Conservation (phyloP, 92 coral and sea anemone genomes). For the Parazoanthus atlanticus region DNA sequence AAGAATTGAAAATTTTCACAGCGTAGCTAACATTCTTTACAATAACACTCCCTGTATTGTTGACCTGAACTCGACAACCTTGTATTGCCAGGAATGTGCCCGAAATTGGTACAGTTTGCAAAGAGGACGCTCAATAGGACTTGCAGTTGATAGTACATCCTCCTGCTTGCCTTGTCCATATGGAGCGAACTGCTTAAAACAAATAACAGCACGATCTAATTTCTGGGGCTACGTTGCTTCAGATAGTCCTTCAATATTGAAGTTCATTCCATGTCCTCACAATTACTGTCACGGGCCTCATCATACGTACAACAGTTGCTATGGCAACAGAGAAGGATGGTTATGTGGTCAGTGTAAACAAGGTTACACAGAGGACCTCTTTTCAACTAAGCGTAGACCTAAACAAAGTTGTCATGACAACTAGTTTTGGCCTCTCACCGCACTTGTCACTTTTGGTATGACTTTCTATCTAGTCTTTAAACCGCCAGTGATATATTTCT, state of each 20-base stretch:
- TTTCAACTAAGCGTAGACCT: slow-evolving; percentile 51
- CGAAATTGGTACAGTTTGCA: slow-evolving; percentile 51
- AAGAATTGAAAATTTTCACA: background rate
- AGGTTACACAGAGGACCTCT: slow-evolving; percentile 53
- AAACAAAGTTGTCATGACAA: slow-evolving; percentile 45
- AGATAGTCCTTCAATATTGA: slow-evolving; percentile 6
- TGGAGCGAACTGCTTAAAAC: slow-evolving; percentile 56
- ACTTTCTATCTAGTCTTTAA: slow-evolving; percentile 50
- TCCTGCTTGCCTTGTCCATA: slow-evolving; percentile 68
- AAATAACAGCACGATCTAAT: slow-evolving; percentile 46
- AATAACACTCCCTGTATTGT: background rate
- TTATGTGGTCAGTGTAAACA: slow-evolving; percentile 65
- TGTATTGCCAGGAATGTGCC: slow-evolving; percentile 52
- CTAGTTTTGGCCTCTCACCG: slow-evolving; percentile 56
- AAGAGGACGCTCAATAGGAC: slow-evolving; percentile 49
- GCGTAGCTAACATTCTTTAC: no score
- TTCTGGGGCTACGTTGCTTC: slow-evolving; percentile 55
- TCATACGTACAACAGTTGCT: slow-evolving; percentile 44
- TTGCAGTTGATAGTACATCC: background rate
- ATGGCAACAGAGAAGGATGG: slow-evolving; percentile 57
- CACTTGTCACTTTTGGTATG: slow-evolving; percentile 23
- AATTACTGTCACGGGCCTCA: slow-evolving; percentile 51
- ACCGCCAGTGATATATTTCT: slow-evolving; percentile 34
- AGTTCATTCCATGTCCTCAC: slow-evolving; percentile 56
- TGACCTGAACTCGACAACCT: slow-evolving; percentile 16